Conservation (phyloP, 2,113 vertebrate genomes). For the Macroglossus sobrinus region DNA sequence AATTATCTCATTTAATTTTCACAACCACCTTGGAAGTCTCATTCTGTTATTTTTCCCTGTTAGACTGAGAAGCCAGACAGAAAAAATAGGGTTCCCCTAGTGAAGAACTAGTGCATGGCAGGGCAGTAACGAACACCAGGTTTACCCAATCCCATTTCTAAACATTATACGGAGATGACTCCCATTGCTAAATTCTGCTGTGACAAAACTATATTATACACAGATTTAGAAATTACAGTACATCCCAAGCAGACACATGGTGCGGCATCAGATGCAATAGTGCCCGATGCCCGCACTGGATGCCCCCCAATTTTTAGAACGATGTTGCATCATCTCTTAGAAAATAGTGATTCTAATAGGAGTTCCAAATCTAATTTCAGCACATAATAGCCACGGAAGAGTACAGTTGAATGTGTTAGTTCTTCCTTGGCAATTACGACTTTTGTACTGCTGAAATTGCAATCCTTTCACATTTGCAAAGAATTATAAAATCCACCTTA, state of each 20-base stretch:
- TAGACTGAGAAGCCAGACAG: background rate
- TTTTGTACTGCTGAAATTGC: background rate
- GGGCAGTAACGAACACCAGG: background rate
- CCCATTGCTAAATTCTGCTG: background rate
- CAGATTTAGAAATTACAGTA: background rate
- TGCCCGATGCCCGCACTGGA: background rate
- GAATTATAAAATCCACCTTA: background rate
- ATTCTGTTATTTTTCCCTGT: background rate
- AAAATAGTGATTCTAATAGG: background rate
- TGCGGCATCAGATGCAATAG: background rate
- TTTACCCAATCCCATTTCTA: background rate
- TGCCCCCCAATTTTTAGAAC: background rate
- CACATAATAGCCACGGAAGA: background rate
- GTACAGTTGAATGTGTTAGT: background rate
- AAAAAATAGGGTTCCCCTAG: background rate
- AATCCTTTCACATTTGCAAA: background rate
- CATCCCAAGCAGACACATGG: background rate
- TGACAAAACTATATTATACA: background rate
- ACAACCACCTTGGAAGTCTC: too few species aligned
- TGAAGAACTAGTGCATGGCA: background rate
- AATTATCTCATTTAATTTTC: too few species aligned
- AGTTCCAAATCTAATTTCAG: conserved; percentile 23
- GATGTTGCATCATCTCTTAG: background rate
- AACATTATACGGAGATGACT: background rate
- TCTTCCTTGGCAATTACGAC: background rate